These are phyloP conservation scores for Lomographa bimaculata DNA, from an alignment of 2,888 invertebrate species.

Conservation along the genomic window DNA sequence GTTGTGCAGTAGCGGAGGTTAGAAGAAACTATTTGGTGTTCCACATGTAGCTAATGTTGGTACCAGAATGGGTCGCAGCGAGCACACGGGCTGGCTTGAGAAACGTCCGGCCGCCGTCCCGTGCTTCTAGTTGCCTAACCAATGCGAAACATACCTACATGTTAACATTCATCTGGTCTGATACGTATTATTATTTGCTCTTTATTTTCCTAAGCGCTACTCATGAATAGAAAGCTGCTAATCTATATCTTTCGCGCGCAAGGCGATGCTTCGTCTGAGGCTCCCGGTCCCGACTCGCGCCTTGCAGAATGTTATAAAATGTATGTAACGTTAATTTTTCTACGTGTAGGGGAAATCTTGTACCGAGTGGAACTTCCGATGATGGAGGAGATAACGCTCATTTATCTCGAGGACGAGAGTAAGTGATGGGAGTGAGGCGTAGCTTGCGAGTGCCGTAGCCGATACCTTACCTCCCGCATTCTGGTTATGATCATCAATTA, in stretches of 20 bases:
- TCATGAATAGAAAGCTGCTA: constrained; percentile 56
- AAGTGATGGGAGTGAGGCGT: constrained; percentile 86
- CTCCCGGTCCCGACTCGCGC: constrained; percentile 35
- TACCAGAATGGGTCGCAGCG: constrained; percentile 57
- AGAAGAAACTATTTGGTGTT: constrained; percentile 53
- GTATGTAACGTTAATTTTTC: constrained; percentile 83
- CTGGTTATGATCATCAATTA: constrained; percentile 85
- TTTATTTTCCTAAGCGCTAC: constrained; percentile 66
- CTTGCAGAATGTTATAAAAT: constrained; percentile 53
- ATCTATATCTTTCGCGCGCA: constrained; percentile 36
- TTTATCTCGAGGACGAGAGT: constrained; percentile 95
- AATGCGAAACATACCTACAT: constrained; percentile 51
- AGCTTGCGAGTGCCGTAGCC: constrained; percentile 87
- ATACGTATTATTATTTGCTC: constrained; percentile 60
- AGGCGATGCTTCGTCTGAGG: constrained; percentile 15
- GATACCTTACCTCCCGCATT: constrained; percentile 84
- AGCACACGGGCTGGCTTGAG: constrained; percentile 64
- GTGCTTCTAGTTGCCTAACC: constrained; percentile 82
- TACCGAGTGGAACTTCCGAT: constrained; percentile 96
- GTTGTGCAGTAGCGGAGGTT: constrained; percentile 33
- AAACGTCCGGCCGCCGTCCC: constrained; percentile 59
- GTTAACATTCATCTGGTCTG: constrained; percentile 52
- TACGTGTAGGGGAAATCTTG: constrained; percentile 92
- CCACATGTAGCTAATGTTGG: constrained; percentile 63
- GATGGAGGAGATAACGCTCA: constrained; percentile 97